These are phyloP conservation scores for Aphrophora alni DNA, from an alignment of 2,888 invertebrate species.

Conservation along the genomic window DNA sequence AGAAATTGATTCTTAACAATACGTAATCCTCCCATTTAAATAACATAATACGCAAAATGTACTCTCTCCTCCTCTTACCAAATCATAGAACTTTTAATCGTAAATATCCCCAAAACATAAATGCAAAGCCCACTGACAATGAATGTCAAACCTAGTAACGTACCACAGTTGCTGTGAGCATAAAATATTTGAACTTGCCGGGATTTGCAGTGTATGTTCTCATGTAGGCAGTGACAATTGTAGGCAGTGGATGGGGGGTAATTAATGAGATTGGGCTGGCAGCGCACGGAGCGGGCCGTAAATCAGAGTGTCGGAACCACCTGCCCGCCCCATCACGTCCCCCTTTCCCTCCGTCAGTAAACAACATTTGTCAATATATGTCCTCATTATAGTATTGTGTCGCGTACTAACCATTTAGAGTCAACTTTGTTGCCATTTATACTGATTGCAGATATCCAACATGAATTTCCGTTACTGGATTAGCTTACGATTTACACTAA, in stretches of 20 bases:
- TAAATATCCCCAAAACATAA: no score
- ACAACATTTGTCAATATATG: not conserved
- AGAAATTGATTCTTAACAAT: no score
- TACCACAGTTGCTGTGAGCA: no score
- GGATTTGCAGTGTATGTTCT: not conserved
- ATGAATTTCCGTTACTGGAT: no score
- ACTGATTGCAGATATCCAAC: not conserved
- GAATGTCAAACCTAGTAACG: no score
- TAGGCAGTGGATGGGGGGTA: not conserved
- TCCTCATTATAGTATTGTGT: not conserved
- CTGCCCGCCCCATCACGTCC: not conserved
- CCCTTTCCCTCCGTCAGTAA: not conserved
- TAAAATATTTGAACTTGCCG: not conserved
- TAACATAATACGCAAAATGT: no score
- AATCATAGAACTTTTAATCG: no score
- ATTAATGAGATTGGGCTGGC: constrained; percentile 3
- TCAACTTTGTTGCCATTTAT: not conserved
- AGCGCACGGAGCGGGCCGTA: not conserved
- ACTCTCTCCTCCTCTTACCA: no score
- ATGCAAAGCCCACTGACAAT: no score
- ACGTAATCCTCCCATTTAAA: no score
- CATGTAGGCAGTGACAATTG: no score
- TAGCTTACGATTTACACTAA: no score
- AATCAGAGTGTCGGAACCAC: not conserved
- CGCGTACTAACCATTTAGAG: not conserved